Base-by-base conservation (phyloP, 2,113 vertebrate genomes). In the Microtus oregoni region DNA sequence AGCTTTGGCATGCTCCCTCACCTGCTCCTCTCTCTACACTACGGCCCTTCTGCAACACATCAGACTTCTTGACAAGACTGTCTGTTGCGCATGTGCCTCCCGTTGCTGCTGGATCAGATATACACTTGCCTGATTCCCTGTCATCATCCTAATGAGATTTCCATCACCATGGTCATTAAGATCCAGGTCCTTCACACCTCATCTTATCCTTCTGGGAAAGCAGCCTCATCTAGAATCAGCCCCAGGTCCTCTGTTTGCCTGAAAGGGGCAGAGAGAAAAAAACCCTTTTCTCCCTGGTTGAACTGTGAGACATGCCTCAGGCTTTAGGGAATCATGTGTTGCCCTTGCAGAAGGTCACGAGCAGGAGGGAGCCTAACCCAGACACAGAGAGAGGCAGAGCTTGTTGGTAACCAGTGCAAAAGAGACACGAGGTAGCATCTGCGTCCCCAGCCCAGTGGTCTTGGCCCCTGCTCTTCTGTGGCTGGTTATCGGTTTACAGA, bases 61-160 rank as follows among this genome's bases (percentile, higher is more conserved):
- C 30, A 5, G 41, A 38, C 26, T 32, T 65, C 8, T 41, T 3
- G 35, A 4, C 44, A 35, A 20, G 5, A 26, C 1, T 14, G 1
- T 35, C 55, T 83, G 20, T n/a, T 50, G 79, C 6, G 1, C 9
- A 22, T 14, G 7, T 1, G 0, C 44, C 22, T 50, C 28, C 41
- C 9, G 0, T 3, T 9, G 3, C 4, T 8, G 14, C 32, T 2
- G 2, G 14, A 0, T 22, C 0, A 30, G 50, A 14, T 15, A 15
- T 32, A 0, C 32, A 0, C 1, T 2, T 2, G 13, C 26, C 83
- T 32, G 38, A 41, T 30, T 52, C 4, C 67, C 30, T 28, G 15
- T 61, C 0, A 0, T 38, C 4, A 1, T 5, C 3, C 19, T 22
- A 24, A 92, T 44, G 22, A 35, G 67, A 44, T 22, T 10, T 35